Evolutionary conservation across 2,113 vertebrate species (phyloP), one percentile per base, ranked within the genome.

Genomic region (Rhodinocichla rosea): DNA sequence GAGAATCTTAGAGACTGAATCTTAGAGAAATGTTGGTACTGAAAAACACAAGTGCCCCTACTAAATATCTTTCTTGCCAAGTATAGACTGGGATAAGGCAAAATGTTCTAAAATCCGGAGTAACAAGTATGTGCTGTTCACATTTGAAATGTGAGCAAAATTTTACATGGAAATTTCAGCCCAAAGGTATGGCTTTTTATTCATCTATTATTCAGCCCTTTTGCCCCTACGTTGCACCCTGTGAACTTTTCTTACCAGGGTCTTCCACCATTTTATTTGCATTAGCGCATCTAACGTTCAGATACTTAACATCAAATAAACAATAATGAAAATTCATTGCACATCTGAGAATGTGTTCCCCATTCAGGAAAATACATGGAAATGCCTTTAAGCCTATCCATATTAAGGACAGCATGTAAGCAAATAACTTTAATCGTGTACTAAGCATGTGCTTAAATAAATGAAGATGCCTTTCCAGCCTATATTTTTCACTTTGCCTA

Each of bases 391-490:
- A 96, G 88, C 80, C 52, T 68, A 95, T 93, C 83, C 92, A 80
- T 94, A 93, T 83, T 94, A 88, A 92, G 90, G 93, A 74, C 68
- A 86, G 85, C 60, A 88, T 92, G 80, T 93, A 96, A 96, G 92
- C 79, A 95, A 95, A 94, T 96, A 96, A 91, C 93, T 96, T 90
- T 86, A 96, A 96, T 95, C 96, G 95, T 83, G 68, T 92, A 86
- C 64, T 95, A 95, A 95, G 87, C 37, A 96, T 92, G 79, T 93
- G 59, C 90, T 96, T 95, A 96, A 97, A 95, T 86, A 95, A 96
- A 88, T 84, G 87, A 78, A 70, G 87, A 92, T 75, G 78, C 87
- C 53, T 96, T 96, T 87, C 64, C 52, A 81, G 44, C 47, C 68
- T 84, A 33, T 87, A 89, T 90, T 89, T 95, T 91, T 76, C 71